Evolutionary conservation across 2,797 vertebrate genomes (phyloP).

Genomic region (Jordanella pulchra): DNA sequence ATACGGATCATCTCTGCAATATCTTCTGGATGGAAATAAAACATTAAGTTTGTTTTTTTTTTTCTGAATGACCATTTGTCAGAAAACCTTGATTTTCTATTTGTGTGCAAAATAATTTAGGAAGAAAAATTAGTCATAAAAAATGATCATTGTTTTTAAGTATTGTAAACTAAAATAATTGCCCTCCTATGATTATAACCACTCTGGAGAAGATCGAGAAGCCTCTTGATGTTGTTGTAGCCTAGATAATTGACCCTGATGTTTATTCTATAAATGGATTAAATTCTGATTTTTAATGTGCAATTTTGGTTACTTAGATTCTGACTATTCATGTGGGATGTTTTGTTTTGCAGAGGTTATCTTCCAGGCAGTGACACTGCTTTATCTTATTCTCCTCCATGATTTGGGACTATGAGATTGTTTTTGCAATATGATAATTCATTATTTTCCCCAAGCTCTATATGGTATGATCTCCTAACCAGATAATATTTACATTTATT

Average conservation of each 20-base stretch:
- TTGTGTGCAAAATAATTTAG: not conserved
- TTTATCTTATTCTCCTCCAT: constrained; percentile 43
- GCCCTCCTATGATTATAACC: constrained; percentile 27
- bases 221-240: constrained; percentile 38
- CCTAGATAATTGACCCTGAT: constrained; percentile 44
- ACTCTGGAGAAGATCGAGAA: constrained; percentile 21
- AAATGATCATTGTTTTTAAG: no score
- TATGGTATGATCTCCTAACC: constrained; percentile 48
- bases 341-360: constrained; percentile 70
- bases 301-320: constrained; percentile 37
- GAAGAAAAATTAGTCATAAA: no score
- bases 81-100: not conserved
- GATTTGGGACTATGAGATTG: constrained; percentile 52
- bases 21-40: constrained; percentile 45
- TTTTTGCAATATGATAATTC: constrained; percentile 66
- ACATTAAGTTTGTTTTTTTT: no score
- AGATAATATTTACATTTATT: constrained; percentile 38
- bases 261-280: constrained; percentile 45
- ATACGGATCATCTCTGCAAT: constrained; percentile 52
- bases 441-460: constrained; percentile 56
- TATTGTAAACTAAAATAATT: constrained; percentile 50
- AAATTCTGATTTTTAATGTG: constrained; percentile 68
- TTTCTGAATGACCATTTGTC: no score
- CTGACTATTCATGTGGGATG: constrained; percentile 61
- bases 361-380: constrained; percentile 48